phyloP scores from a whole-genome alignment of 2,888 invertebrate species.

The Vanessa cardui region DNA sequence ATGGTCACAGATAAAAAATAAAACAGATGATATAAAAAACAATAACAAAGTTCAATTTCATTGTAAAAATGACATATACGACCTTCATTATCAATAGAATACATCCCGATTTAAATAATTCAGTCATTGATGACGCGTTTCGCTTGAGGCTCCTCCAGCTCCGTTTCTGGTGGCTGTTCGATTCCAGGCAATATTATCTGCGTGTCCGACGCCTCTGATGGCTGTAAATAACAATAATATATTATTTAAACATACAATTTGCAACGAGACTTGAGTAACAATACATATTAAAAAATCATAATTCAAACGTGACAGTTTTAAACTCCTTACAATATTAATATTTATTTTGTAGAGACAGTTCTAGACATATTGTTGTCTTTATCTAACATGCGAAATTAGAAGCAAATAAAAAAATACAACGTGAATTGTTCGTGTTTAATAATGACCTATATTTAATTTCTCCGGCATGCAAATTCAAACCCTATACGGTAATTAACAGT shows the following conservation, averaged over 20 bases:
- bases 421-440: neutral
- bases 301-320: no score
- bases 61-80: neutral
- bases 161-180: conserved; percentile 73
- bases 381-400: conserved; percentile 2
- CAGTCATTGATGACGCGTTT: conserved; percentile 58
- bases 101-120: conserved; percentile 36
- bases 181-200: conserved; percentile 89
- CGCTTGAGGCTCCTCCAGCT: conserved; percentile 68
- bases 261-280: neutral
- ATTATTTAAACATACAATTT: neutral
- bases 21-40: no score
- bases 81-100: conserved; percentile 21
- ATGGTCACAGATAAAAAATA: neutral
- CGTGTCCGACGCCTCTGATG: conserved; percentile 91
- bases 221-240: conserved; percentile 70
- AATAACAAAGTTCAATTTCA: neutral
- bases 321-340: no score
- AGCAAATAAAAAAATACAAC: neutral
- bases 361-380: neutral
- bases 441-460: neutral
- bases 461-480: neutral
- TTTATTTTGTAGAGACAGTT: no score
- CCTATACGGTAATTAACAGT: neutral
- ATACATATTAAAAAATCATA: neutral